Base-by-base conservation (phyloP, 2,888 invertebrate genomes). In the Steinernema carpocapsae region DNA sequence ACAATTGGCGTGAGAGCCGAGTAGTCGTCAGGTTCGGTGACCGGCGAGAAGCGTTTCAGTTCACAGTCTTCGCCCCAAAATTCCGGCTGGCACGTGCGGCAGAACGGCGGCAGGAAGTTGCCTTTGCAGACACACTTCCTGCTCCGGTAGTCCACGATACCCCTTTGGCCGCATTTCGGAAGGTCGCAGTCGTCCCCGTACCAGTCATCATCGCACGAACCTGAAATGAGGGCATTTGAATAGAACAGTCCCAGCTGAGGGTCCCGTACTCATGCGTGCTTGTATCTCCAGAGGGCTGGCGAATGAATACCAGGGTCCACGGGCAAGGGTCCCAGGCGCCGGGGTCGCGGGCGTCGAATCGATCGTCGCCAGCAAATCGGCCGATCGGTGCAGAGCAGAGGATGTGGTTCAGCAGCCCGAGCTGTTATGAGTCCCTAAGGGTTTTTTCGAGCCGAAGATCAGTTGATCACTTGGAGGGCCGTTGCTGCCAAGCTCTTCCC, bases 1-100 rank as follows among this genome's bases (percentile, higher is more conserved):
- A 64, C 64, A 64, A 64, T 32, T 14, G 64, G 64, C 37, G 64
- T 64, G 32, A 26, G 26, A 14, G 64, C 64, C 14, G 64, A 29
- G 32, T 64, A 64, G 32, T 64, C 64, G 32, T 64, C 64, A 17
- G 64, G 64, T 64, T 64, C 64, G 64, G 12, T 64, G 64, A 64
- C 64, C 29, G 64, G 32, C 64, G 64, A 64, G 32, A 64, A 64
- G 2, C 64, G 64, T 29, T 32, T 64, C 37, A 64, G 64, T 17
- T 64, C 64, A 17, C 64, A 64, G 32, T 64, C 32, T 32, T 64
- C 64, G 32, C 64, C 64, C 64, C 64, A 64, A 32, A 64, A 64
- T 32, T 64, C 64, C 17, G 64, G 64, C 1, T 32, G 64, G 14
- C 64, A 64, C 6, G 29, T 26, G 26, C 64, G 29, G 37, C 64